Percentiles rank a stretch among this genome's conserved stretches.
Evolutionary conservation across 2,113 vertebrate species (phyloP).

Genomic region (Papio anubis): DNA sequence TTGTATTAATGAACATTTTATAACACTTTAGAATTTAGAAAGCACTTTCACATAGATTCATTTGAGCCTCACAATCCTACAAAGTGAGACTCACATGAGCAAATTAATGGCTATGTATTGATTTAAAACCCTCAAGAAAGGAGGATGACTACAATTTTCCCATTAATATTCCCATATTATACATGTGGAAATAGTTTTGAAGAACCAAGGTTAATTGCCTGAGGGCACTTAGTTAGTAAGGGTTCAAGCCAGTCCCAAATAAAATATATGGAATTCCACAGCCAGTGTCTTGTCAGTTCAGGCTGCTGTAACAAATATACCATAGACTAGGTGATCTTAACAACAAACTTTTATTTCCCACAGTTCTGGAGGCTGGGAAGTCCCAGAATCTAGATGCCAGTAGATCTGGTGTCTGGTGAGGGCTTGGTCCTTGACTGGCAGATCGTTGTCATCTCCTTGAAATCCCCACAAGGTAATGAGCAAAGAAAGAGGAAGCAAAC

Average conservation of each 20-base stretch:
- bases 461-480: neutral
- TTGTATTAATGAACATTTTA: constrained; percentile 67
- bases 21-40: constrained; percentile 49
- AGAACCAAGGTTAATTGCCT: neutral
- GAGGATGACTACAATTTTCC: neutral
- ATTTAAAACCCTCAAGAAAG: neutral
- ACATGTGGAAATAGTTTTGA: neutral
- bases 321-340: too few species aligned
- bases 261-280: neutral
- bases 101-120: neutral
- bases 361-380: neutral
- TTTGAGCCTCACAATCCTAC: neutral
- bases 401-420: neutral
- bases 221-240: neutral
- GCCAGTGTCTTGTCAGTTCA: neutral
- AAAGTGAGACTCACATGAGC: neutral
- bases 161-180: neutral
- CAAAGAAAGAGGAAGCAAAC: neutral
- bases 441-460: neutral
- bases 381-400: neutral
- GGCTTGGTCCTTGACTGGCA: neutral
- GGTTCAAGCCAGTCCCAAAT: neutral
- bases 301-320: neutral
- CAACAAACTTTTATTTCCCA: neutral
- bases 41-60: constrained; percentile 11